Evolutionary conservation across 2,113 vertebrate species (phyloP).

Genomic region (Sisor rabdophorus): DNA sequence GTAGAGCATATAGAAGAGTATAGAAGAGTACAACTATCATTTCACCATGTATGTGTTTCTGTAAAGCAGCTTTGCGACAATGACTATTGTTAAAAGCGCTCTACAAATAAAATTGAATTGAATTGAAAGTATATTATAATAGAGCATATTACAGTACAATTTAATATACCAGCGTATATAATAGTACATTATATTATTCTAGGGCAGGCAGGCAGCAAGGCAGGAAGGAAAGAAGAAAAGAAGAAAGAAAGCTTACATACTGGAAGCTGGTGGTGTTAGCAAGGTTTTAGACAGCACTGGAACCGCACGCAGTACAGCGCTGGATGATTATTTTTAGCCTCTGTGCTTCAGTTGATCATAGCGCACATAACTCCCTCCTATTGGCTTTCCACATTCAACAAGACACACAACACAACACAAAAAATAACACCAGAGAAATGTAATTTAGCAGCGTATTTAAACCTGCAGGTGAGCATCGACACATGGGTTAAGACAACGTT

Average conservation of each 20-base stretch:
- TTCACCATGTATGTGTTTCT: too few relatives aligned
- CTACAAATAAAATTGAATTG: too few relatives aligned
- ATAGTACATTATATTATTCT: too few relatives aligned
- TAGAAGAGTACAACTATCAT: too few relatives aligned
- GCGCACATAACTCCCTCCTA: slow-evolving; percentile 69
- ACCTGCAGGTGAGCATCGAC: neutral
- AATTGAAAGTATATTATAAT: too few relatives aligned
- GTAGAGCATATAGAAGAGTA: too few relatives aligned
- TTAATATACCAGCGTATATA: too few relatives aligned
- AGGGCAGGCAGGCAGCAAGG: neutral
- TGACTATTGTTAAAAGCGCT: too few relatives aligned
- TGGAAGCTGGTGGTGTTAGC: neutral
- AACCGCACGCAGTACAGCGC: slow-evolving; percentile 50
- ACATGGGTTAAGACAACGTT: neutral
- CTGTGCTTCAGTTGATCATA: slow-evolving; percentile 76
- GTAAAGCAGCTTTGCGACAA: too few relatives aligned
- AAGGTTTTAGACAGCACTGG: neutral
- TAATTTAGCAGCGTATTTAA: neutral
- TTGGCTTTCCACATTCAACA: slow-evolving; percentile 74
- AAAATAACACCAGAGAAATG: neutral
- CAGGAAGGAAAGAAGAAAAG: neutral
- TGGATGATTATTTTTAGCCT: slow-evolving; percentile 89
- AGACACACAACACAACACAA: neutral
- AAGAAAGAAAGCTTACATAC: neutral
- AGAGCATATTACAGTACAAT: too few relatives aligned